Percentiles rank a stretch among this genome's conserved stretches.
phyloP scores from a whole-genome alignment of 2,797 vertebrate genomes.

The Smutsia temminckii region DNA sequence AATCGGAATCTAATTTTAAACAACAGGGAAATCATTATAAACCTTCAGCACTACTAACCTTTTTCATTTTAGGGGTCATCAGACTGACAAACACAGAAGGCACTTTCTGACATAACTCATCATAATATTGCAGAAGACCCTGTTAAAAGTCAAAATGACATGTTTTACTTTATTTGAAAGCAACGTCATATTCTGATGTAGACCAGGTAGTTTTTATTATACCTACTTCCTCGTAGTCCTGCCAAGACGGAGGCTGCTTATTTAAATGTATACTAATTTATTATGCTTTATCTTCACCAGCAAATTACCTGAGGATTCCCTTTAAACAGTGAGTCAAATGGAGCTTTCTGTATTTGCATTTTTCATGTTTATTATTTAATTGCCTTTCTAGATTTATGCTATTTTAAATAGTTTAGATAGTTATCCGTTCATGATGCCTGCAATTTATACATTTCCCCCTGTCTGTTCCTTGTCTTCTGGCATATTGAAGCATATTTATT shows the following conservation, averaged over 20 bases:
- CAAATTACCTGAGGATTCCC: neutral
- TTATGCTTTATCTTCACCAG: neutral
- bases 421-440: neutral
- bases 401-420: neutral
- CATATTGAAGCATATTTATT: neutral
- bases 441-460: neutral
- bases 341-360: neutral
- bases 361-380: neutral
- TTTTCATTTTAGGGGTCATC: conserved; percentile 87
- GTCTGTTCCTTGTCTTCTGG: neutral
- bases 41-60: conserved; percentile 81
- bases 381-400: neutral
- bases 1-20: conserved; percentile 36
- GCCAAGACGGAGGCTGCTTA: neutral
- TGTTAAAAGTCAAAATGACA: conserved; percentile 76
- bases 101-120: conserved; percentile 84
- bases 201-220: neutral
- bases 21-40: neutral
- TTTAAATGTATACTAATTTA: neutral
- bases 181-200: neutral
- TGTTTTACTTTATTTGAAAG: conserved; percentile 57
- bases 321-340: neutral
- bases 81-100: conserved; percentile 84
- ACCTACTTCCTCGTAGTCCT: neutral
- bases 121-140: conserved; percentile 87